Base-by-base conservation (phyloP, 2,113 vertebrate species). In the Burhinus oedicnemus region DNA sequence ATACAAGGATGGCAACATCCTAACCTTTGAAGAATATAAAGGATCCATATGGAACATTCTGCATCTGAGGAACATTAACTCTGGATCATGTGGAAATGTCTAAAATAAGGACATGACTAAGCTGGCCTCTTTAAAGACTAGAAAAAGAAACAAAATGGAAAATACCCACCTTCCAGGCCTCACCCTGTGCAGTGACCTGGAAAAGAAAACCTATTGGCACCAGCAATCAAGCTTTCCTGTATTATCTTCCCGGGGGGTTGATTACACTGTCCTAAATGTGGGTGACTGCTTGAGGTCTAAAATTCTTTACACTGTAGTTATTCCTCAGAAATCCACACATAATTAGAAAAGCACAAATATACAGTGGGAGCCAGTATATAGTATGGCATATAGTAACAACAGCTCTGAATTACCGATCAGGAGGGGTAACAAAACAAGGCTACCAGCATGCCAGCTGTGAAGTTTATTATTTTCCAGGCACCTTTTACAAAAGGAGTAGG, bases 111-210 rank as follows among this genome's bases (percentile, higher is more conserved):
- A 55, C 26, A 36, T 89, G 81, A 94, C 83, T 93, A 94, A 87
- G 55, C 55, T 78, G 77, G 29, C 64, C 45, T 94, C 72, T 87
- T 87, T 71, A 91, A 84, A 71, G 60, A 84, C 26, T 71, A 75
- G 81, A 51, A 94, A 91, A 91, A 91, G 64, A 82, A 95, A 54
- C 38, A 93, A 95, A 97, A 60, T n/a, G 47, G 61, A 87, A 94
- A 96, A 91, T 40, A 82, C 21, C 34, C 42, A 89, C 65, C 60
- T 88, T 76, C 21, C 55, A 93, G 57, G 40, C 66, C 57, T 89
- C 77, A 84, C 45, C 64, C 72, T 5, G 4, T 68, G 60, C 89
- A 87, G 57, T 84, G 89, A 94, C 77, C 93, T 95, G 81, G 72
- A 91, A 97, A 92, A 92, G n/a, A 88, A 95, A 89, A 58, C 20